A percentile compares a stretch with the other conserved stretches of the same genome.
Evolutionary conservation across 2,113 vertebrate genomes (phyloP).

Genomic region (Scytalopus superciliaris): DNA sequence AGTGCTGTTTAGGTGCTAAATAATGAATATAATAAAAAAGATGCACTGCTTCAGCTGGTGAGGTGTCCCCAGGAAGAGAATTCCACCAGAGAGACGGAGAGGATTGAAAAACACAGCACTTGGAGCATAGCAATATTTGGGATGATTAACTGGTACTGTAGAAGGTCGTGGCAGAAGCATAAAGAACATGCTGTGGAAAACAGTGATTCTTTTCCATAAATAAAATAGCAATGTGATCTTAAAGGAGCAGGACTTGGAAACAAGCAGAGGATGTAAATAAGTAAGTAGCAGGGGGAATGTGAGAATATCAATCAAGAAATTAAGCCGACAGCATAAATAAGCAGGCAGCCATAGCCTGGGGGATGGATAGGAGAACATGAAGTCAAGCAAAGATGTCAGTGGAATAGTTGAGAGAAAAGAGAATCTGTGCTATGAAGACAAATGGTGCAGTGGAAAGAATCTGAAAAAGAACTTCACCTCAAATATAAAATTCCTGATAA

Average conservation of each 20-base stretch:
- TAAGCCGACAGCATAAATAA: conserved; percentile 70
- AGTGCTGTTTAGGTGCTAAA: conserved; percentile 17
- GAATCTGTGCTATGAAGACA: conserved; percentile 20
- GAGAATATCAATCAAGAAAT: conserved; percentile 70
- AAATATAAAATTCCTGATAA: background rate
- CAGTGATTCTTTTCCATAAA: conserved; percentile 50
- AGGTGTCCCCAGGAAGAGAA: conserved; percentile 6
- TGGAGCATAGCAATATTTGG: background rate
- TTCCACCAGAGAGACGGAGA: background rate
- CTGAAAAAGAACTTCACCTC: background rate
- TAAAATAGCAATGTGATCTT: conserved; percentile 43
- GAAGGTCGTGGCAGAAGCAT: conserved; percentile 57
- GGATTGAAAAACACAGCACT: background rate
- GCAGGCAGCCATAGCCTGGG: conserved; percentile 56
- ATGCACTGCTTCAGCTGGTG: background rate
- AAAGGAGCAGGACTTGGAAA: conserved; percentile 55
- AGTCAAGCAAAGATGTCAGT: conserved; percentile 49
- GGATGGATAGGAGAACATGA: conserved; percentile 31
- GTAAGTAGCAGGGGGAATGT: conserved; percentile 61
- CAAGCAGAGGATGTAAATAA: conserved; percentile 62
- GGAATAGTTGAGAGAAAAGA: background rate
- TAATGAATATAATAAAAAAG: conserved; percentile 17
- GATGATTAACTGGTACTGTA: conserved; percentile 45
- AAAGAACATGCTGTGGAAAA: conserved; percentile 57
- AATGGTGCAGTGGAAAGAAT: background rate